A percentile compares a stretch with the other conserved stretches of the same genome.
Conservation (phyloP, 2,797 vertebrate species). For the Pseudochirops corinnae region DNA sequence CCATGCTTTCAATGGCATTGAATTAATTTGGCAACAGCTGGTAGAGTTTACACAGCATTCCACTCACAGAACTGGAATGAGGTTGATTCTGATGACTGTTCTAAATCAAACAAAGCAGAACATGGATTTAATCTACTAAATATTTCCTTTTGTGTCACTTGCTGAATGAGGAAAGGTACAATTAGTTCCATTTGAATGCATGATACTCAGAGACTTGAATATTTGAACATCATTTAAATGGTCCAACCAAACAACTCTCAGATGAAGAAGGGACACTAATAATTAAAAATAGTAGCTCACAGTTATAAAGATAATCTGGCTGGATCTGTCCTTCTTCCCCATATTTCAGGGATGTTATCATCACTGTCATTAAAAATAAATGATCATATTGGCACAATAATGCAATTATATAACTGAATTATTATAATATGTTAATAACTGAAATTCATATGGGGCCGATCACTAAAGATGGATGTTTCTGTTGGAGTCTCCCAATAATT, state of each 20-base stretch:
- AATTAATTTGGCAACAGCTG: slow-evolving; percentile 3
- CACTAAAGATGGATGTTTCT: background rate
- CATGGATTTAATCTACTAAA: slow-evolving; percentile 8
- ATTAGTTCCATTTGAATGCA: slow-evolving; percentile 9
- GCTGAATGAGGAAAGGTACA: background rate
- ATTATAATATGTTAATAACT: background rate
- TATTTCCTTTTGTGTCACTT: background rate
- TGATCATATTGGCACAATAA: background rate
- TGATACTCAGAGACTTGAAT: background rate
- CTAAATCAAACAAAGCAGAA: slow-evolving; percentile 10
- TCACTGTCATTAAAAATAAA: background rate
- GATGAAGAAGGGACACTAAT: background rate
- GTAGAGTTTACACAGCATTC: background rate
- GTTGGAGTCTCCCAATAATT: background rate
- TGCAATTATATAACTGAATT: background rate
- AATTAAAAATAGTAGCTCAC: background rate
- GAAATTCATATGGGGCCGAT: background rate
- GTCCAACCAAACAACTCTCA: background rate
- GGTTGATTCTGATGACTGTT: background rate
- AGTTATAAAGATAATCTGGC: background rate
- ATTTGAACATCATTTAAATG: background rate
- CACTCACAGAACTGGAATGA: background rate
- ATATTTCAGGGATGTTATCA: background rate
- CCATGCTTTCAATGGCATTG: background rate
- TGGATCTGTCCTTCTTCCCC: background rate